These are phyloP conservation scores for Acrocyrtus sp. DNA, from an alignment of 2,888 invertebrate species.

Conservation along the genomic window DNA sequence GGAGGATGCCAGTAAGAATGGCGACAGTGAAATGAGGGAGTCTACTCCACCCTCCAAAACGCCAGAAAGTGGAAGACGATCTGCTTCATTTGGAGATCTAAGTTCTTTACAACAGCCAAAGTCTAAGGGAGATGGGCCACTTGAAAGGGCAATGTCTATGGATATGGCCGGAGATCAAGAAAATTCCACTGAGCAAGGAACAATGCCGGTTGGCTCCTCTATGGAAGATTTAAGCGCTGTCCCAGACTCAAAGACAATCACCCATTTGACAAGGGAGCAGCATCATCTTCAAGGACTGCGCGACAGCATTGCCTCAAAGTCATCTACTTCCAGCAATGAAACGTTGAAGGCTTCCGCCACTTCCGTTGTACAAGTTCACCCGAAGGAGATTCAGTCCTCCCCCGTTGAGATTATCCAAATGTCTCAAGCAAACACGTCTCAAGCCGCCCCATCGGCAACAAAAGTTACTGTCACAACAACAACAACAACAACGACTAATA, in stretches of 20 bases:
- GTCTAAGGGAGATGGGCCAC: conserved; percentile 57
- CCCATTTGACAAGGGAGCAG: conserved; percentile 32
- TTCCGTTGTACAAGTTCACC: conserved; percentile 57
- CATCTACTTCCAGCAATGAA: conserved; percentile 58
- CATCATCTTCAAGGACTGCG: conserved; percentile 10
- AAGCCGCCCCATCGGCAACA: conserved; percentile 13
- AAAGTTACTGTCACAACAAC: too few relatives aligned
- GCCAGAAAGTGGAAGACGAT: conserved; percentile 74
- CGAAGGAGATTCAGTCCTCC: conserved; percentile 30
- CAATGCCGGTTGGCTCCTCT: conserved; percentile 69
- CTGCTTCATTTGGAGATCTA: conserved; percentile 82
- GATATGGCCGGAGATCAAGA: conserved; percentile 74
- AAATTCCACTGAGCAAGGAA: conserved; percentile 65
- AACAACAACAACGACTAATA: conserved; percentile 8
- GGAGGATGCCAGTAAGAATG: conserved; percentile 25
- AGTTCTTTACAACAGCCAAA: conserved; percentile 71
- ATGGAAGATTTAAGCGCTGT: conserved; percentile 71
- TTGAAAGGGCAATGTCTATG: conserved; percentile 81
- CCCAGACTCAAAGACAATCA: conserved; percentile 67
- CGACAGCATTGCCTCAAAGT: conserved; percentile 42
- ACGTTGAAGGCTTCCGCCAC: conserved; percentile 58
- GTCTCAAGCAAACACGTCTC: neutral
- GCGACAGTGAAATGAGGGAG: conserved; percentile 28
- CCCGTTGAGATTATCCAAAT: conserved; percentile 28
- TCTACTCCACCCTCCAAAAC: conserved; percentile 47